phyloP scores from a whole-genome alignment of 2,888 invertebrate genomes.

The Acanthosepion pharaonis region DNA sequence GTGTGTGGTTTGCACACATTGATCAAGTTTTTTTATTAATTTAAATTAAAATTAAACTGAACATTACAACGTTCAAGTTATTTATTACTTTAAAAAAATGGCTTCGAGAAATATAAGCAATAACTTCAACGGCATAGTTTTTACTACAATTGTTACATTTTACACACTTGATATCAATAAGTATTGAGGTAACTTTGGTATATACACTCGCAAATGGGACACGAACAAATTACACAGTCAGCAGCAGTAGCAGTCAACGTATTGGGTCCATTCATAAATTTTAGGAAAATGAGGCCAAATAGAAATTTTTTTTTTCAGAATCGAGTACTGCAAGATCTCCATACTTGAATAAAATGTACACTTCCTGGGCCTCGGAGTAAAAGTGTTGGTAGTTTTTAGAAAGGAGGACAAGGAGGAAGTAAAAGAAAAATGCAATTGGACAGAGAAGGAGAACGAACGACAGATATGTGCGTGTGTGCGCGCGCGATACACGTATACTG shows the following conservation, averaged over 20 bases:
- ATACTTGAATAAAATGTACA: not conserved
- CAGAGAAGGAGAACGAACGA: not conserved
- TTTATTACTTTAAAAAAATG: no score
- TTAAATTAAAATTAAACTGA: no score
- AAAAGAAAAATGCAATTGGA: not conserved
- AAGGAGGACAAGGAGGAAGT: not conserved
- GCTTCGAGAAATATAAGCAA: no score
- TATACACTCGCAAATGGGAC: conserved; percentile 12
- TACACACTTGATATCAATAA: no score
- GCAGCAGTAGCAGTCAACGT: conserved; percentile 1
- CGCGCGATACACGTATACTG: no score
- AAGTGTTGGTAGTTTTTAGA: not conserved
- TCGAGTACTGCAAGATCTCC: not conserved
- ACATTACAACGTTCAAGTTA: no score
- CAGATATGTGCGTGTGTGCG: no score
- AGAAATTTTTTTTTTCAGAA: not conserved
- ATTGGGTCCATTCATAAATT: conserved; percentile 33
- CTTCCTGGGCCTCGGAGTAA: not conserved
- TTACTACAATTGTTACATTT: no score
- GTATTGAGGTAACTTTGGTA: not conserved
- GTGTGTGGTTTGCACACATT: no score
- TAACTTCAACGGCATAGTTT: no score
- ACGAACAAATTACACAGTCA: not conserved
- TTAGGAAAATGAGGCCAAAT: conserved; percentile 22
- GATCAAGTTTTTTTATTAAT: no score